Evolutionary conservation across 2,113 vertebrate genomes (phyloP).

Genomic region (Propithecus coquereli): DNA sequence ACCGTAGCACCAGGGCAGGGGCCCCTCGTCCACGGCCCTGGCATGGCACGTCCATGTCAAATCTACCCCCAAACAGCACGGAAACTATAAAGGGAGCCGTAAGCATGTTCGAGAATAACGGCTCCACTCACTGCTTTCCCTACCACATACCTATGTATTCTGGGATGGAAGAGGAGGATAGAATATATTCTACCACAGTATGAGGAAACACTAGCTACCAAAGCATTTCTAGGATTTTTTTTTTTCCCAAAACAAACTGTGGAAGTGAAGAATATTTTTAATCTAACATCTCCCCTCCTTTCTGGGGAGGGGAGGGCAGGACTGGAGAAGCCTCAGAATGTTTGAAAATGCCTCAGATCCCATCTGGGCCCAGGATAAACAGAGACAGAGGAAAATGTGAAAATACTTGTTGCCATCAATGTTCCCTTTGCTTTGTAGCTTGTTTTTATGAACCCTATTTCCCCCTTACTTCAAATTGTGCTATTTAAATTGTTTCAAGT

Average conservation of each 20-base stretch:
- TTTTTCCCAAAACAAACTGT: neutral
- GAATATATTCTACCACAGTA: neutral
- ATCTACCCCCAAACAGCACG: rapidly evolving
- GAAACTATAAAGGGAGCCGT: neutral
- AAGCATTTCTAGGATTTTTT: neutral
- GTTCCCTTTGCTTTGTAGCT: neutral
- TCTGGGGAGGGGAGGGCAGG: neutral
- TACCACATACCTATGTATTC: rapidly evolving
- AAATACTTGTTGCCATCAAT: neutral
- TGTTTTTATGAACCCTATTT: neutral
- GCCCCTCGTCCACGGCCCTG: too few relatives aligned
- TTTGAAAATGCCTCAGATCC: neutral
- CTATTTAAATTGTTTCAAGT: neutral
- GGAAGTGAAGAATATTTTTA: neutral
- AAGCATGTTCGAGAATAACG: neutral
- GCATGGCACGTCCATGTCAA: too few relatives aligned
- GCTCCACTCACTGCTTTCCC: neutral
- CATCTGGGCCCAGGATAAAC: neutral
- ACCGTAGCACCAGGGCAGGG: neutral
- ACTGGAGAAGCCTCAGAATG: neutral
- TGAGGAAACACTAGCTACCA: neutral
- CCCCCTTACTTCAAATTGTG: neutral
- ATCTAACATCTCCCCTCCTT: neutral
- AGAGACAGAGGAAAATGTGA: neutral
- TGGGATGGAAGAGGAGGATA: neutral